phyloP scores from a whole-genome alignment of 2,888 invertebrate genomes.

The Halocaridina rubra region DNA sequence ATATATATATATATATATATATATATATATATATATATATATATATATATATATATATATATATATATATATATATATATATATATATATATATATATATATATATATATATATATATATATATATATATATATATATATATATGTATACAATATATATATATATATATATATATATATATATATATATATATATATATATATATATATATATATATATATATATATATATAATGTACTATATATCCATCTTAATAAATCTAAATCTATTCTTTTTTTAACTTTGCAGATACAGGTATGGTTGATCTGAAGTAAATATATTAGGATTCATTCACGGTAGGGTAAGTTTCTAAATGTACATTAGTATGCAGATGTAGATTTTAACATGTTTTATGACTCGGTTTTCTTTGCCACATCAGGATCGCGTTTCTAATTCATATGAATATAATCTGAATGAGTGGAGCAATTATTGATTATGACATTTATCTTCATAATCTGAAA shows the following conservation, averaged over 20 bases:
- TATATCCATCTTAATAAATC: background rate
- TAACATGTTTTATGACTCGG: no score
- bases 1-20: constrained; percentile 1
- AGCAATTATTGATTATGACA: no score
- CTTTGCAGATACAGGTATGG: no score
- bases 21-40: background rate
- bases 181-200: background rate
- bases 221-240: background rate
- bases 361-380: no score
- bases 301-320: no score
- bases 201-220: background rate
- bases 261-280: no score
- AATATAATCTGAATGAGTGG: no score
- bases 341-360: no score
- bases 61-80: background rate
- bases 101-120: constrained; percentile 1
- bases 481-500: no score
- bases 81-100: background rate
- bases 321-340: no score
- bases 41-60: background rate
- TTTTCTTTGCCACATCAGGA: no score
- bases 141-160: background rate
- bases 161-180: background rate
- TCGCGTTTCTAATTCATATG: no score
- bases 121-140: constrained; percentile 16